Evolutionary conservation across 2,888 invertebrate genomes (phyloP), one percentile per base, ranked within the genome.

Genomic region (Eristalinus aeneus): DNA sequence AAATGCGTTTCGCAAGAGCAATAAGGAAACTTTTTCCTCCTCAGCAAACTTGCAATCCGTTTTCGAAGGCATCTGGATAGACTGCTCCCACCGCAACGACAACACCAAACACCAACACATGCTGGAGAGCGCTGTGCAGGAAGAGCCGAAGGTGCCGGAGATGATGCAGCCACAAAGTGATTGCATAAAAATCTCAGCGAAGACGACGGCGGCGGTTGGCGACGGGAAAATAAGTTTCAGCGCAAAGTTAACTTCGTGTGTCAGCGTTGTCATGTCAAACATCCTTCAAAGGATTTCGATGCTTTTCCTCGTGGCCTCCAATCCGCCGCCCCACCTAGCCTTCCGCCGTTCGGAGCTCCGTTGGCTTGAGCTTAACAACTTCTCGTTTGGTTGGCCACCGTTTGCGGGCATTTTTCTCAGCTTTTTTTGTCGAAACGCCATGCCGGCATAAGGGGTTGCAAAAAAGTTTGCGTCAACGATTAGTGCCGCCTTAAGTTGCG

Each of bases 251-350:
- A 69, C 53, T 69, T 23, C 22, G 68, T 46, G 46, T 46, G 46
- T 56, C 56, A 56, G 64, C 54, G 65, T 71, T 81, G 81, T 81
- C 81, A 75, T 75, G 81, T 81, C 75, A 81, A 75, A 81, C 71
- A 71, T 81, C 65, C 69, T 75, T 53, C 53, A 71, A 32, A 36
- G 36, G 23, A 20, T 53, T 60, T 74, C 60, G 39, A 63, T 61
- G 32, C 12, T 73, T 73, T 63, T 73, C 34, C 36, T 36, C n/a
- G n/a, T n/a, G n/a, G n/a, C 12, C 39, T 22, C 16, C 5, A 3
- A 27, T 2, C 27, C 27, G 27, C 4, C 46, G 2, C 12, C n/a
- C n/a, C 12, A 1, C 12, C 36, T 36, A n/a, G n/a, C 27, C 2
- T 5, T 2, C 27, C 27, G 5, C 27, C 27, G 27, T 5, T 5